Conservation (phyloP, 2,113 vertebrate genomes). For the Okapia johnstoni region DNA sequence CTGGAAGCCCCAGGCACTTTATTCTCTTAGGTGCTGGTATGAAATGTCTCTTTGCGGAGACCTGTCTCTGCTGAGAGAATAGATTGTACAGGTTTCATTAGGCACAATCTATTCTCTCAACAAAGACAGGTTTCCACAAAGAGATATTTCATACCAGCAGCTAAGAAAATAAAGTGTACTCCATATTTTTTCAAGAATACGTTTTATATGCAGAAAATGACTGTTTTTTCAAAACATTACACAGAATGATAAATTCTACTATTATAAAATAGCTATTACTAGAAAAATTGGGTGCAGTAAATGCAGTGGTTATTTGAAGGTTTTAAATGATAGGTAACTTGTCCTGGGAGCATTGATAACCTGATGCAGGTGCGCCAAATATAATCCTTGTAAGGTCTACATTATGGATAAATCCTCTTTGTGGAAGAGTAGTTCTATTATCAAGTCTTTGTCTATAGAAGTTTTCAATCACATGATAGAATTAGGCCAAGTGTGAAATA, state of each 20-base stretch:
- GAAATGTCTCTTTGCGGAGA: not conserved
- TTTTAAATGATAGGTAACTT: not conserved
- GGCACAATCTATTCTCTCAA: not conserved
- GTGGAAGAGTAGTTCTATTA: not conserved
- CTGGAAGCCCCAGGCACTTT: not conserved
- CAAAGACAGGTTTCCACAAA: not conserved
- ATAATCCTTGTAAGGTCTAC: not conserved
- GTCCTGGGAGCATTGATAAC: not conserved
- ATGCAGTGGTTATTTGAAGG: not conserved
- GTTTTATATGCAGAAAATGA: not conserved
- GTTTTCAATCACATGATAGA: not conserved
- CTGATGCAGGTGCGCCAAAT: not conserved
- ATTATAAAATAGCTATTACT: not conserved
- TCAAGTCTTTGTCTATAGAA: not conserved
- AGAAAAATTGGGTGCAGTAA: not conserved
- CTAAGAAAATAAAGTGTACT: not conserved
- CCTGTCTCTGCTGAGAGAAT: not conserved
- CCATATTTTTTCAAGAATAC: not conserved
- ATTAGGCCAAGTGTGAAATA: not conserved
- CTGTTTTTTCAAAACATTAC: not conserved
- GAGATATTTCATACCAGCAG: not conserved
- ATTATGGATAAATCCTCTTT: not conserved
- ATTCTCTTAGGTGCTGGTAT: not conserved
- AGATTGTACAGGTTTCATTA: not conserved
- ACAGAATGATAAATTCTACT: not conserved